These are phyloP conservation scores for Centropyge bicolor DNA, from an alignment of 2,797 vertebrate genomes.

Conservation along the genomic window DNA sequence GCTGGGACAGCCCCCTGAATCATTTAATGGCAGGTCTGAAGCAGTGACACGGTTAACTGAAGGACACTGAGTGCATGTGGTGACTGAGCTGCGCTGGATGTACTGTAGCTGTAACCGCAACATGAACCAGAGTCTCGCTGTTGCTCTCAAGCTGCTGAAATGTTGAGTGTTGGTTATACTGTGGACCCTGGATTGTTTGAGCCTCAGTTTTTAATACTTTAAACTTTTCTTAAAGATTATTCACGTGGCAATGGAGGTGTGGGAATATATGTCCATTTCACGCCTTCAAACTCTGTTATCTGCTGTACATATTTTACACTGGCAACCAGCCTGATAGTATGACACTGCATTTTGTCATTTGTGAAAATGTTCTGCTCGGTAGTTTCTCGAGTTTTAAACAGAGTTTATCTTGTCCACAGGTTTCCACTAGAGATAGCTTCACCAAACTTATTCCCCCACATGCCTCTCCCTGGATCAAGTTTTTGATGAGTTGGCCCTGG, in stretches of 20 bases:
- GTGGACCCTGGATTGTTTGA: conserved; percentile 6
- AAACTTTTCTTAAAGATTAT: conserved; percentile 21
- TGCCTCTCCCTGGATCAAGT: conserved; percentile 71
- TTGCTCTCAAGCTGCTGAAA: conserved; percentile 13
- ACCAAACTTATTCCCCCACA: conserved; percentile 67
- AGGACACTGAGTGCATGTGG: conserved; percentile 55
- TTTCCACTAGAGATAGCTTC: conserved; percentile 68
- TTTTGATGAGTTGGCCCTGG: conserved; percentile 79
- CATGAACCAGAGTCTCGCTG: conserved; percentile 20
- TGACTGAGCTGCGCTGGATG: conserved; percentile 20
- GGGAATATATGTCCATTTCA: background rate
- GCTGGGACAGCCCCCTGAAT: conserved; percentile 71
- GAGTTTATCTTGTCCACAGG: conserved; percentile 60
- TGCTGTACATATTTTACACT: conserved; percentile 43
- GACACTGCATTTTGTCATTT: conserved; percentile 46
- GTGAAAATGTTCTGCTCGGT: conserved; percentile 54
- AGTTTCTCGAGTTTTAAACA: conserved; percentile 71
- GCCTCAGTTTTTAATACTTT: conserved; percentile 12
- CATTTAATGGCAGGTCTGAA: conserved; percentile 64
- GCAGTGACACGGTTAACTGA: conserved; percentile 53
- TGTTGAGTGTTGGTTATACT: conserved; percentile 3
- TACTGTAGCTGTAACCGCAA: conserved; percentile 34
- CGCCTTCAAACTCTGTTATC: conserved; percentile 25
- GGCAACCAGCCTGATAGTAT: background rate
- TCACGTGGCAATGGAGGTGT: background rate